Percentiles rank a stretch among this genome's conserved stretches.
These are phyloP conservation scores for Campoletis raptor DNA, from an alignment of 2,888 invertebrate species.

Conservation along the genomic window DNA sequence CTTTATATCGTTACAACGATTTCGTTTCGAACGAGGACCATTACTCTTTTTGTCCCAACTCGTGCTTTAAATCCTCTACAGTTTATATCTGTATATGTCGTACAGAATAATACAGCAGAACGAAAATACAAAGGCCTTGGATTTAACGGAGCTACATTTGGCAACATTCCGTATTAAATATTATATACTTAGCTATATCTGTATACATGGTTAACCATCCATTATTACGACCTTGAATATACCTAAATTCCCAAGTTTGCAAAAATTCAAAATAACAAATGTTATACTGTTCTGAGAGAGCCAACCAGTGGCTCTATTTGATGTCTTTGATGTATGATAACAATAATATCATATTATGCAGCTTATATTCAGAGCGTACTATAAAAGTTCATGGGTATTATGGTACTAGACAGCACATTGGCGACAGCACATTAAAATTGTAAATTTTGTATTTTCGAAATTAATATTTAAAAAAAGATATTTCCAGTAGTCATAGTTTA, in stretches of 20 bases:
- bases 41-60: conserved; percentile 5
- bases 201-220: neutral
- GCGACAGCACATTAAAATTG: neutral
- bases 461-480: neutral
- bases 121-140: conserved; percentile 30
- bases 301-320: neutral
- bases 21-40: neutral
- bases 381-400: neutral
- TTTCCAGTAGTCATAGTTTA: neutral
- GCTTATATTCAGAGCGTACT: neutral
- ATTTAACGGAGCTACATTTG: conserved; percentile 53
- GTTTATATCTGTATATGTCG: neutral
- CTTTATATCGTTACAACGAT: conserved; percentile 1
- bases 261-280: neutral
- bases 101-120: conserved; percentile 7
- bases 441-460: neutral
- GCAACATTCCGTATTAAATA: conserved; percentile 26
- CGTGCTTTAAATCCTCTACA: neutral
- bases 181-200: neutral
- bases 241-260: neutral
- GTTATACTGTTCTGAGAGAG: neutral
- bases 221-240: neutral
- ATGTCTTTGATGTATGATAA: neutral
- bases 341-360: neutral
- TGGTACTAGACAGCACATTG: neutral